Base-by-base conservation (phyloP, 30 jellyfish, hydroid and myxozoan species). In the Haliclystus octoradiatus region DNA sequence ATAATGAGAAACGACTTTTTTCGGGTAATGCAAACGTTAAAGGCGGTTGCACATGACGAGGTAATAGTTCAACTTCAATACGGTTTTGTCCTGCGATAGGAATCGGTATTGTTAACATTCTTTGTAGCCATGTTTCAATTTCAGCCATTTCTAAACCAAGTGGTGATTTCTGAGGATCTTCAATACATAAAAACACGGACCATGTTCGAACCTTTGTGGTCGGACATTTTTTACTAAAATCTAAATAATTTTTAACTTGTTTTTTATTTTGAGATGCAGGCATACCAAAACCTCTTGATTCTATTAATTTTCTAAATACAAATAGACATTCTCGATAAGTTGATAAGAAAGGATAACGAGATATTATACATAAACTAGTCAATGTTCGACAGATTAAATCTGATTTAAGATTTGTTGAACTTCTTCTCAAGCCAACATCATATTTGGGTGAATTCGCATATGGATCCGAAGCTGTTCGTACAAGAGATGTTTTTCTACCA, bases 1-100 rank as follows among this genome's bases (percentile, higher is more conserved):
- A 77, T 69, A 85, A 50, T 1, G 90, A 72, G 63, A 85, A 85
- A 28, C 96, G 71, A 57, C 96, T 85, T 68, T 79, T 85, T 74
- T 85, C 96, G n/a, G 96, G 96, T 63, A 85, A 80, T 5, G 96
- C 96, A 77, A 85, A 85, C 7, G 96, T 85, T 64, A 85, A 63
- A 64, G 96, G 96, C 34, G 96, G 96, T 72, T 85, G 96, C 23
- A 85, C 50, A 68, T 85, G 96, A 22, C 96, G 70, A 26, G 96
- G 96, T 50, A 85, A 40, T 12, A 85, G 86, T 46, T 85, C 96
- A 19, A 85, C 93, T 60, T 85, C 96, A 5, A 85, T 81, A 50
- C 96, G 34, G 62, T 68, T 77, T 23, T 31, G 50, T 34, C 93
- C 96, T 64, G 96, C 84, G 46, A 72, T 64, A 7, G 96, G 94